A percentile compares a stretch with the other conserved stretches of the same genome.
Evolutionary conservation across 2,888 invertebrate species (phyloP).

Genomic region (Aspidiotus rigidus): DNA sequence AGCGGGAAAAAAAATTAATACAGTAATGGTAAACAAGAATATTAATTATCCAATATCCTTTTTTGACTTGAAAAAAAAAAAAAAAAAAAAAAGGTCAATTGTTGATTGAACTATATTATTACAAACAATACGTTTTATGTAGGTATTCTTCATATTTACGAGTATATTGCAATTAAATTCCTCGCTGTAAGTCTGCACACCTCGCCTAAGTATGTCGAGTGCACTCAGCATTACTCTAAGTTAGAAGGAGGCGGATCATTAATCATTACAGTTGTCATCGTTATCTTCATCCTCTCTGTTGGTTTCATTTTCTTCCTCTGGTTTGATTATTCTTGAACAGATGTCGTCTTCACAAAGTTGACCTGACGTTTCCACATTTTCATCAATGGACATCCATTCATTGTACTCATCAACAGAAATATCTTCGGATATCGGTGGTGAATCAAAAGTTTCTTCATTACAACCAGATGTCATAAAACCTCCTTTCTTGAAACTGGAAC

Average conservation of each 20-base stretch:
- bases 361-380: not conserved
- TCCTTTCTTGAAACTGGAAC: too few species aligned
- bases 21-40: not conserved
- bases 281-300: not conserved
- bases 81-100: not conserved
- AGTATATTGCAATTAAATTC: too few species aligned
- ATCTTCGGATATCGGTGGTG: too few species aligned
- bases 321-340: not conserved
- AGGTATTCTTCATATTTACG: not conserved
- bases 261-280: not conserved
- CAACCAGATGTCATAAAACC: too few species aligned
- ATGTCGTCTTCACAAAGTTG: not conserved
- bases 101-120: not conserved
- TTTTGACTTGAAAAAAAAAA: not conserved
- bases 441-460: too few species aligned
- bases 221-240: not conserved
- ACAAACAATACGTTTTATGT: not conserved
- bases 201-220: not conserved
- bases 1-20: constrained; percentile 27
- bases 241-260: not conserved
- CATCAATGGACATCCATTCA: not conserved
- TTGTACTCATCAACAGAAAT: too few species aligned
- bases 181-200: not conserved
- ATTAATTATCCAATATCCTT: not conserved
- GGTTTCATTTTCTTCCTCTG: not conserved